Base-by-base conservation (phyloP, 2,888 invertebrate species). In the Epinotia brunnichana region DNA sequence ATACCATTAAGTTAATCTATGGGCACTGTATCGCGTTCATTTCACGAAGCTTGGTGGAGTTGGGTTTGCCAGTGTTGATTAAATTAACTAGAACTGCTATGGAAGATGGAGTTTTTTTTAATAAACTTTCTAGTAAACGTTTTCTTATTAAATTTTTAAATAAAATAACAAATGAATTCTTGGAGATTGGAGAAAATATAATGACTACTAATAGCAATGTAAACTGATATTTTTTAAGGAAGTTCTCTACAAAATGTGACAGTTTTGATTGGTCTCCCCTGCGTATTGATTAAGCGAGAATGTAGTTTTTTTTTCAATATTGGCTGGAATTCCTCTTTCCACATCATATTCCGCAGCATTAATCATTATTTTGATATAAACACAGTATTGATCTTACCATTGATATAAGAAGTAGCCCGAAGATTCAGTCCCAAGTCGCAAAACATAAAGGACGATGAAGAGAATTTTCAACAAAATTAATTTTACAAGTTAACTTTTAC, bases 31-130 rank as follows among this genome's bases (percentile, higher is more conserved):
- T 73, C 62, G 61, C 69, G 59, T 69, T 69, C 62, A 73, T 68
- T 73, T 63, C 72, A 56, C 29, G 61, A 68, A 73, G 69, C 68
- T 73, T 59, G 68, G 61, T 69, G n/a, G 59, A 69, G 68, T 61
- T 44, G 9, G 53, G 67, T 57, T 72, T 63, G 41, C 68, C 19
- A 59, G 68, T 73, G 68, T 63, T 73, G 63, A 73, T 73, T 73
- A 68, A 73, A 73, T 73, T 73, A 73, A 62, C 68, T 39, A 7
- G 53, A 63, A 69, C 62, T 68, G 44, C 19, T 56, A 11, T 9
- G 44, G 39, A 67, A 24, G n/a, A 69, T 21, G n/a, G 5, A 41
- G 17, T 51, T 68, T 57, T 62, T 71, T 35, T 62, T 62, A 44
- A 44, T 29, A 66, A 66, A 15, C 15, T 53, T 64, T 7, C 13